Percentiles rank a stretch among this genome's conserved stretches.
Conservation (phyloP, 2,888 invertebrate species). For the Athripsodes cinereus region DNA sequence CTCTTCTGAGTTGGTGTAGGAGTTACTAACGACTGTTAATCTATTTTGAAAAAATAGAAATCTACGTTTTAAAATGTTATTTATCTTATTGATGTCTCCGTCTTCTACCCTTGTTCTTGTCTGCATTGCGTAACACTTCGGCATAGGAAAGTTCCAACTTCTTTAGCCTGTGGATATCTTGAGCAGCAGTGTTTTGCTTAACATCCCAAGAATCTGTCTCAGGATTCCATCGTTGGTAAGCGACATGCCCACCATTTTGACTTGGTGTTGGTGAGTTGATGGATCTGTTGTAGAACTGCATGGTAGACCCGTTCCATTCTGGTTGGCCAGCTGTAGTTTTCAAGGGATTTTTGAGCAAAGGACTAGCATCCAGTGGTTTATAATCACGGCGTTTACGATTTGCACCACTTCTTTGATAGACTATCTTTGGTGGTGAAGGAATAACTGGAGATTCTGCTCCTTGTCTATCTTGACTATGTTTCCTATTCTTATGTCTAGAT, state of each 20-base stretch:
- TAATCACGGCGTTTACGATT: conserved; percentile 53
- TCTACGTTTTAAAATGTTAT: background rate
- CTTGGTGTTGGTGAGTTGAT: conserved; percentile 54
- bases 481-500: conserved; percentile 58
- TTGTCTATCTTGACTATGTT: conserved; percentile 56
- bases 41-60: background rate
- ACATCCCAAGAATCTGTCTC: conserved; percentile 48
- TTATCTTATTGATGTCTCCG: conserved; percentile 46
- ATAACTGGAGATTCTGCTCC: conserved; percentile 65
- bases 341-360: conserved; percentile 38
- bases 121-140: conserved; percentile 70
- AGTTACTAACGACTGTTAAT: background rate
- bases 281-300: conserved; percentile 61
- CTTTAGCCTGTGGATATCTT: conserved; percentile 75
- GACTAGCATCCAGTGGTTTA: conserved; percentile 50
- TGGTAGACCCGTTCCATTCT: conserved; percentile 66
- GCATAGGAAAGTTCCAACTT: conserved; percentile 80
- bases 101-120: conserved; percentile 47
- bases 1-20: no score
- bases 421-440: conserved; percentile 60
- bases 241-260: conserved; percentile 46
- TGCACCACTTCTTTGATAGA: conserved; percentile 48
- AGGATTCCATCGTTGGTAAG: conserved; percentile 46
- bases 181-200: conserved; percentile 67
- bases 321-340: conserved; percentile 32